A percentile compares a stretch with the other conserved stretches of the same genome.
Evolutionary conservation across 2,797 vertebrate species (phyloP).

Genomic region (Tokudaia tokunoshimensis): DNA sequence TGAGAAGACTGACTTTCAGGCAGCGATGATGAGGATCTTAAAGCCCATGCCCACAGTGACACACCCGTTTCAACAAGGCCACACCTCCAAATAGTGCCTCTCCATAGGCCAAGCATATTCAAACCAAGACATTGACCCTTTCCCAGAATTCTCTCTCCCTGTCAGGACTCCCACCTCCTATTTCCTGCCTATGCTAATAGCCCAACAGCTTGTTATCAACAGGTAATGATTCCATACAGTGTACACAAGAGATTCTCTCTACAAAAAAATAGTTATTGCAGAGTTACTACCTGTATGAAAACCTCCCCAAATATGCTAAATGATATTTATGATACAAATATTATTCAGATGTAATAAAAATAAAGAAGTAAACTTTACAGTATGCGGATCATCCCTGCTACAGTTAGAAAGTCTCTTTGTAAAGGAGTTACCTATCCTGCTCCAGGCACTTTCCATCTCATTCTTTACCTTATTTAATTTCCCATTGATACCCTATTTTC

Average conservation of each 20-base stretch:
- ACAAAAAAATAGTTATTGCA: slow-evolving; percentile 34
- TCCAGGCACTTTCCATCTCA: background rate
- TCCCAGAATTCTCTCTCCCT: background rate
- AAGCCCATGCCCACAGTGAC: no score
- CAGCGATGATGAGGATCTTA: no score
- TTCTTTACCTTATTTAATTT: background rate
- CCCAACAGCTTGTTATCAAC: background rate
- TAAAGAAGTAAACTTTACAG: background rate
- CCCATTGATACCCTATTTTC: background rate
- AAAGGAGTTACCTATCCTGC: background rate
- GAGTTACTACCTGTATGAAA: slow-evolving; percentile 41
- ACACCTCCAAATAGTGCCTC: no score
- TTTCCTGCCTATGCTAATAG: background rate
- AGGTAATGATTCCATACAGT: background rate
- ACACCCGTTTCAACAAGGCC: no score
- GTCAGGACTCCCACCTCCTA: background rate
- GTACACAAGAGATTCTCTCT: background rate
- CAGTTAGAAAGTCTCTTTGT: background rate
- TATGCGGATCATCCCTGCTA: fast-evolving
- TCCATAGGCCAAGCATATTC: no score
- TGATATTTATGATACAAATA: background rate
- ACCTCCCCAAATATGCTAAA: slow-evolving; percentile 54
- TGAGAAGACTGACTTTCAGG: no score
- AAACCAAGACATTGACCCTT: background rate
- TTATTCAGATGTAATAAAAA: background rate